A percentile compares a stretch with the other conserved stretches of the same genome.
Conservation (phyloP, 2,113 vertebrate genomes). For the Neodon shergylaensis region DNA sequence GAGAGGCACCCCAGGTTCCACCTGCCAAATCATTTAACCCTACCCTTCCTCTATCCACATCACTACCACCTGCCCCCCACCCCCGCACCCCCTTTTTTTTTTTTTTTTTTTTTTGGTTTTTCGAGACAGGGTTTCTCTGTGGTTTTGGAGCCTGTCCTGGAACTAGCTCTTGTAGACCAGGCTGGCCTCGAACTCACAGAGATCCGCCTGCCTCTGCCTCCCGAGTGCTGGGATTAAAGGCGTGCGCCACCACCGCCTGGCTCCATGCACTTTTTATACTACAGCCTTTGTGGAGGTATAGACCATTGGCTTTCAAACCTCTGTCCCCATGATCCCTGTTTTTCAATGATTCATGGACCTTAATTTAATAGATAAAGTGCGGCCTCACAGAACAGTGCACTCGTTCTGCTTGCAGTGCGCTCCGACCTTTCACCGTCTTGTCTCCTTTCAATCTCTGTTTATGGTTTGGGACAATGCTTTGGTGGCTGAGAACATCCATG, state of each 20-base stretch:
- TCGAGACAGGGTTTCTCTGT: too few relatives aligned
- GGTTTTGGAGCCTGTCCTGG: too few relatives aligned
- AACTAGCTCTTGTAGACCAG: too few relatives aligned
- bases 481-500: background rate
- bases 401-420: too few relatives aligned
- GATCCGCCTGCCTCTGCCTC: too few relatives aligned
- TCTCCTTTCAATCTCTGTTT: background rate
- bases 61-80: background rate
- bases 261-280: too few relatives aligned
- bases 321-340: background rate
- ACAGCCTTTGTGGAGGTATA: too few relatives aligned
- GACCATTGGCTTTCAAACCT: background rate
- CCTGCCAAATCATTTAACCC: background rate
- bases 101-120: too few relatives aligned
- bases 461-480: background rate
- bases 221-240: too few relatives aligned
- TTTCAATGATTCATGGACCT: background rate
- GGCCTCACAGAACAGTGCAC: background rate
- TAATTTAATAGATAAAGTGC: background rate
- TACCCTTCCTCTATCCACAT: background rate
- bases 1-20: background rate
- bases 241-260: too few relatives aligned
- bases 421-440: background rate
- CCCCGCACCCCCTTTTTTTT: too few relatives aligned
- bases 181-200: too few relatives aligned